phyloP scores from a whole-genome alignment of 2,888 invertebrate species.

The Stegana nigrithorax region DNA sequence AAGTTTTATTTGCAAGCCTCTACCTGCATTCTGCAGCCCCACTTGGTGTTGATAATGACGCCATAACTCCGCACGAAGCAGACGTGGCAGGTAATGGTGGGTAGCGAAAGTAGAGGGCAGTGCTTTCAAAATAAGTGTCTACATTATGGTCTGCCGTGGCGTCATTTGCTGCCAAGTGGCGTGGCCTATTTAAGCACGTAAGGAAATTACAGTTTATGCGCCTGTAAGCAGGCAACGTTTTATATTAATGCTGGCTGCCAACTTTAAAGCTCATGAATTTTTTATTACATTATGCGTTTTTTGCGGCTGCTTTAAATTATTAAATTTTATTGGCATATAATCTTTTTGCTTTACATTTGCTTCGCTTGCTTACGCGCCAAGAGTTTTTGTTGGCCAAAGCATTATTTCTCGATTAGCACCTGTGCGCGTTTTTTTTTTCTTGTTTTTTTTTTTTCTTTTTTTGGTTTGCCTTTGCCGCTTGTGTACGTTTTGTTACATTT shows the following conservation, averaged over 20 bases:
- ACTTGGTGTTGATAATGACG: too few relatives aligned
- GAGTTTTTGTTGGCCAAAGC: constrained; percentile 51
- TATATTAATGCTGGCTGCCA: constrained; percentile 45
- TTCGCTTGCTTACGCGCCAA: background rate
- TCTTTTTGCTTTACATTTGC: constrained; percentile 20
- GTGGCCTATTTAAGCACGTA: background rate
- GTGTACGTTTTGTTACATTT: background rate
- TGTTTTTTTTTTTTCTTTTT: background rate
- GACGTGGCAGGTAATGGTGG: too few relatives aligned
- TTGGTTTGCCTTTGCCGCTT: background rate
- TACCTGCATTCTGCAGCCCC: too few relatives aligned
- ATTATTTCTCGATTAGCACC: constrained; percentile 64
- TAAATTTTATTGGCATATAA: constrained; percentile 60
- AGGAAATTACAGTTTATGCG: constrained; percentile 58
- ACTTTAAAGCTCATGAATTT: constrained; percentile 53
- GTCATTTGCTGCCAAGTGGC: too few relatives aligned
- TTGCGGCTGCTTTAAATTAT: constrained; percentile 47
- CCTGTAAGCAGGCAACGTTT: constrained; percentile 60
- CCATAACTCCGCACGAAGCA: too few relatives aligned
- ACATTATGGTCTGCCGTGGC: too few relatives aligned
- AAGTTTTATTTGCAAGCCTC: too few relatives aligned
- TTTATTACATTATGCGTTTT: constrained; percentile 54
- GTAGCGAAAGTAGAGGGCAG: too few relatives aligned
- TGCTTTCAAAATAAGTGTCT: too few relatives aligned
- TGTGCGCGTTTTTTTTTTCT: constrained; percentile 42